Conservation (phyloP, 2,797 vertebrate species). For the Sitta carolinensis region DNA sequence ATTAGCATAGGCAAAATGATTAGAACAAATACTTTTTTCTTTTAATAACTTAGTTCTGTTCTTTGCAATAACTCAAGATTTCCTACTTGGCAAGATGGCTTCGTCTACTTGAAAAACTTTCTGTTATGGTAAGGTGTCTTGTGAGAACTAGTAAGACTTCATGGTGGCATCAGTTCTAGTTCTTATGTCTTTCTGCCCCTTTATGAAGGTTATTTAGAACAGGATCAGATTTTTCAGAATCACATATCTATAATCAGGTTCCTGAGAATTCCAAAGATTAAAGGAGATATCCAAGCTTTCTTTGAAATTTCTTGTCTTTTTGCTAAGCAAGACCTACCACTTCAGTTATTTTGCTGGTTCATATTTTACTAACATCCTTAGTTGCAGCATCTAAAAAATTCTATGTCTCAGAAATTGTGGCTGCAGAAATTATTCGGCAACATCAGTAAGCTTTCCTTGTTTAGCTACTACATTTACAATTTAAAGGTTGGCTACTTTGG, state of each 20-base stretch:
- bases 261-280: not conserved
- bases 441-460: not conserved
- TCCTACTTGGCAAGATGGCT: not conserved
- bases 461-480: not conserved
- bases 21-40: not conserved
- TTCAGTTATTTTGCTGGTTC: not conserved
- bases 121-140: not conserved
- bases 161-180: not conserved
- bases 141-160: not conserved
- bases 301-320: not conserved
- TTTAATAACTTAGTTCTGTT: not conserved
- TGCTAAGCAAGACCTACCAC: not conserved
- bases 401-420: not conserved
- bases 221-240: not conserved
- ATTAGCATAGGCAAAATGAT: not conserved
- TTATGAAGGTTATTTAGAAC: not conserved
- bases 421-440: not conserved
- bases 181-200: not conserved
- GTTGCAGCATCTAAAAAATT: not conserved
- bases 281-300: not conserved
- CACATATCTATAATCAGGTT: not conserved
- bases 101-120: not conserved
- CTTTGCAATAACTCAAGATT: not conserved
- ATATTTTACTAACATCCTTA: not conserved
- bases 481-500: not conserved